phyloP scores from a whole-genome alignment of 2,888 invertebrate genomes.

The Lasioglossum lativentre region DNA sequence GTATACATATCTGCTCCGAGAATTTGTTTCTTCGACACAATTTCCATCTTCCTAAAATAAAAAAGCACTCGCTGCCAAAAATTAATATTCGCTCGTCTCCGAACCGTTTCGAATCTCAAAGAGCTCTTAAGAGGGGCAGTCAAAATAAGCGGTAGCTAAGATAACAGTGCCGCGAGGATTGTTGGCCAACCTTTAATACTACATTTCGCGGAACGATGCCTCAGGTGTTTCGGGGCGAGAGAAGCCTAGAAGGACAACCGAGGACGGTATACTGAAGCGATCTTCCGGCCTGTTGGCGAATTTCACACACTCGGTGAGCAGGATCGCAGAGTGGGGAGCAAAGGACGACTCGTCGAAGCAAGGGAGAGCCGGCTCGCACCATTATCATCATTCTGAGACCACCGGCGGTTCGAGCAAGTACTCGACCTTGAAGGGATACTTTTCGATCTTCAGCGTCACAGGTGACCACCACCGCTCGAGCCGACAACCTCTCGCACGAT shows the following conservation, averaged over 20 bases:
- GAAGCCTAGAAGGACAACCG: constrained; percentile 34
- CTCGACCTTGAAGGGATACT: constrained; percentile 47
- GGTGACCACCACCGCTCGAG: constrained; percentile 12
- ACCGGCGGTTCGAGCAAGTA: constrained; percentile 15
- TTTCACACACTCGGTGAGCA: constrained; percentile 62
- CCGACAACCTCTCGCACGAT: constrained; percentile 51
- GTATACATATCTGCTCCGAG: not conserved
- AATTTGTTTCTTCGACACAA: not conserved
- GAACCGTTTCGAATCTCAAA: not conserved
- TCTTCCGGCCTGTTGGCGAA: constrained; percentile 75
- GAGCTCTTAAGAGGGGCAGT: not conserved
- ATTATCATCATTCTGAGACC: constrained; percentile 4
- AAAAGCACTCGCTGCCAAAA: not conserved
- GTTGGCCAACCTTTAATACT: not conserved
- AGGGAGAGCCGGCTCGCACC: constrained; percentile 17
- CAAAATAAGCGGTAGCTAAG: not conserved
- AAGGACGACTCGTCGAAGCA: constrained; percentile 35
- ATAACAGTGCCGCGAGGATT: not conserved
- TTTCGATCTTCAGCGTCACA: constrained; percentile 39
- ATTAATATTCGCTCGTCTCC: not conserved
- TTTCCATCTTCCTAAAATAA: not conserved
- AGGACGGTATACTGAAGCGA: constrained; percentile 70
- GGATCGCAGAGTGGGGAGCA: constrained; percentile 41
- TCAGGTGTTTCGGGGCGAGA: constrained; percentile 44
- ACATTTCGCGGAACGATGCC: not conserved